A percentile compares a stretch with the other conserved stretches of the same genome.
These are phyloP conservation scores for Tolmerus cingulatus DNA, from an alignment of 2,888 invertebrate species.

Conservation along the genomic window DNA sequence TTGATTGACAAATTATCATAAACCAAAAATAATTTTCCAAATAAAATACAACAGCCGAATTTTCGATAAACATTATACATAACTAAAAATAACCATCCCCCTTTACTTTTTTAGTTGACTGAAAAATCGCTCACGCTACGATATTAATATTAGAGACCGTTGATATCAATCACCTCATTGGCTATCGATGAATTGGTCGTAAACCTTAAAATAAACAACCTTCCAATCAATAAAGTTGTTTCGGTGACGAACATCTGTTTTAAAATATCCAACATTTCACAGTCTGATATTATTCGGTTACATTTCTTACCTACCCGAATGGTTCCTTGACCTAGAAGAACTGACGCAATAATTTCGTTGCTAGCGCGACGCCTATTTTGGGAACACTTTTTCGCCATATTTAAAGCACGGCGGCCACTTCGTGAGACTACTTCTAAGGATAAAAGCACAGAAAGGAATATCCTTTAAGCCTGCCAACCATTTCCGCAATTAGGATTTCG, in stretches of 20 bases:
- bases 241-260: background rate
- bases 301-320: background rate
- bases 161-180: background rate
- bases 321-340: background rate
- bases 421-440: background rate
- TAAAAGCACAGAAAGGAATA: background rate
- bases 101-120: background rate
- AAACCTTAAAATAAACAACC: background rate
- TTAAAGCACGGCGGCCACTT: background rate
- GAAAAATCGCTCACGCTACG: background rate
- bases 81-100: background rate
- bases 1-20: background rate
- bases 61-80: background rate
- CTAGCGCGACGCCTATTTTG: background rate
- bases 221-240: background rate
- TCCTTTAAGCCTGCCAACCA: background rate
- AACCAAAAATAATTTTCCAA: background rate
- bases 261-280: background rate
- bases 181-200: background rate
- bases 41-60: background rate
- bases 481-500: background rate
- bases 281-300: background rate
- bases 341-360: background rate
- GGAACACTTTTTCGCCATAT: background rate
- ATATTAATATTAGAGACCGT: background rate